A percentile compares a stretch with the other conserved stretches of the same genome.
phyloP scores from a whole-genome alignment of 2,888 invertebrate species.

The Lochmaea capreae region DNA sequence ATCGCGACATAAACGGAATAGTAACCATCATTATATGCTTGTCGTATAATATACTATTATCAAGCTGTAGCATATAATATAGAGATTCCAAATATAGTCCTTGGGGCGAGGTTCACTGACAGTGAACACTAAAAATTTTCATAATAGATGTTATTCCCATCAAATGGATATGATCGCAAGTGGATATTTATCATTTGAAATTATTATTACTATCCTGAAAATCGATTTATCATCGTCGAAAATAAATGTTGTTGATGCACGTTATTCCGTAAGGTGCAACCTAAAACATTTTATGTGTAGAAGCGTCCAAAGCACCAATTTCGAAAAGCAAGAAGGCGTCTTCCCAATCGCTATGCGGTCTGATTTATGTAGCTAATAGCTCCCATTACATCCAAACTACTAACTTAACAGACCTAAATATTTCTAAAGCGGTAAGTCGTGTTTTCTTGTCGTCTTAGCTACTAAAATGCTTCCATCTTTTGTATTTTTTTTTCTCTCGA shows the following conservation, averaged over 20 bases:
- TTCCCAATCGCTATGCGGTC: slow-evolving; percentile 28
- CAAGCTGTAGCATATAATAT: too few species aligned
- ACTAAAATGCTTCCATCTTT: not conserved
- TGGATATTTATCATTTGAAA: too few species aligned
- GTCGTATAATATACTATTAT: too few species aligned
- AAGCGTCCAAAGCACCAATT: slow-evolving; percentile 38
- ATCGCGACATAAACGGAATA: too few species aligned
- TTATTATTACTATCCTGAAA: too few species aligned
- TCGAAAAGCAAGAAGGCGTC: slow-evolving; percentile 38
- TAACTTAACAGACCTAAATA: slow-evolving; percentile 32
- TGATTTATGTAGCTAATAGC: slow-evolving; percentile 42
- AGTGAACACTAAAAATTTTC: too few species aligned
- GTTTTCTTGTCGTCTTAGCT: not conserved
- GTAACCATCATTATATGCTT: too few species aligned
- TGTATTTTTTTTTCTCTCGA: not conserved
- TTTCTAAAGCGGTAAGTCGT: slow-evolving; percentile 9
- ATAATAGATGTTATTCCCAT: too few species aligned
- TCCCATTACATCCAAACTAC: slow-evolving; percentile 41
- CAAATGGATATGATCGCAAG: too few species aligned
- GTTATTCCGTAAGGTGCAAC: slow-evolving; percentile 21
- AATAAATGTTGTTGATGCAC: not conserved
- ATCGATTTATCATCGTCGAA: too few species aligned
- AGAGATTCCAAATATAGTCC: too few species aligned
- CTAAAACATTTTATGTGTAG: slow-evolving; percentile 32
- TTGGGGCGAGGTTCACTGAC: too few species aligned